Evolutionary conservation across 2,888 invertebrate species (phyloP).

Genomic region (Plebejus melissa): DNA sequence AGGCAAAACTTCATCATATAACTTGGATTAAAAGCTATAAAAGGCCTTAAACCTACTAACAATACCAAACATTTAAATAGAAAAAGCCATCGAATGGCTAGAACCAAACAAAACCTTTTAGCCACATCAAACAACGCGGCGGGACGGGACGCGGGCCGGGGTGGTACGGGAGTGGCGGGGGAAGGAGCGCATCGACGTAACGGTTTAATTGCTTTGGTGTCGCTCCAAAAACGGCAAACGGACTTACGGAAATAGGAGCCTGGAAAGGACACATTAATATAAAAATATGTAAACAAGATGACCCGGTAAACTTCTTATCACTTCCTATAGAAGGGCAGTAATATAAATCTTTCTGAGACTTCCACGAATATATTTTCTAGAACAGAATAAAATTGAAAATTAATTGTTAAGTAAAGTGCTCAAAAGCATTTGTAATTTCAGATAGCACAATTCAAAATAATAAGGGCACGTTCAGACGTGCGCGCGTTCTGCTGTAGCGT

Average conservation of each 20-base stretch:
- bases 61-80: conserved; percentile 13
- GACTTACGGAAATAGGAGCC: conserved; percentile 22
- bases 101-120: conserved; percentile 31
- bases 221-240: conserved; percentile 46
- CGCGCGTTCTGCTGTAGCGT: no score
- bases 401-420: no score
- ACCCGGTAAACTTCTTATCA: no score
- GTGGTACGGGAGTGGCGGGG: background rate
- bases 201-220: conserved; percentile 54
- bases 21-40: no score
- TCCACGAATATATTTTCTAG: no score
- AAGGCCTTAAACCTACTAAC: background rate
- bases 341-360: no score
- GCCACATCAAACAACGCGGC: conserved; percentile 34
- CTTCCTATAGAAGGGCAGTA: no score
- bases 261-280: conserved; percentile 30
- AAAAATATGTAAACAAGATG: background rate
- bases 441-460: no score
- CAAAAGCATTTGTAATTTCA: no score
- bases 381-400: no score
- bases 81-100: conserved; percentile 17
- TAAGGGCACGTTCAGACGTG: no score
- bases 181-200: conserved; percentile 39
- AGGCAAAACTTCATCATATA: no score
- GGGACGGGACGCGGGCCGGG: background rate